Base-by-base conservation (phyloP, 2,113 vertebrate genomes). In the Anoura caudifer region DNA sequence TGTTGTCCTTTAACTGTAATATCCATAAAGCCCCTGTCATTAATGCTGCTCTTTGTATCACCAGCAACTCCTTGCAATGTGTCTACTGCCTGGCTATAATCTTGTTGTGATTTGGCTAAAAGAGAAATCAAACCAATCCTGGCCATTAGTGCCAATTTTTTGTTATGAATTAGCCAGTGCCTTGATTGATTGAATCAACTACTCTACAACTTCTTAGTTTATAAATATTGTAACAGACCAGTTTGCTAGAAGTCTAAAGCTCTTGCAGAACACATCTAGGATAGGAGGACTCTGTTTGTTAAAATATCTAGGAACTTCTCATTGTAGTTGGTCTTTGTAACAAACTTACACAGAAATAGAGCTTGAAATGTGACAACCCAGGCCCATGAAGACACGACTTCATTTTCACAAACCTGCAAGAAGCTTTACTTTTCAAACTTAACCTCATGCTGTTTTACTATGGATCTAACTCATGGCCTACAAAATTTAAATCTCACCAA, bases 371-470 rank as follows among this genome's bases (percentile, higher is more conserved):
- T 90, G 52, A 84, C 7, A 47, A 28, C 1, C 14, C 45, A 81
- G 69, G 70, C 31, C 26, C 20, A 85, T 10, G 73, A 77, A 43
- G n/a, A n/a, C 1, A 80, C 3, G 15, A 36, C 4, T 52, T 84
- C n/a, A 75, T 94, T 95, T 88, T 94, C 87, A 80, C 28, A 94
- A 36, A 88, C 24, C 75, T 72, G 1, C 20, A 91, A 73, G 45
- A 84, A 93, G 5, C 2, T 31, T 91, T 80, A 75, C 12, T 84
- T 84, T n/a, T 91, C 54, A 77, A 87, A 13, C 10, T 81, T 86
- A 41, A 91, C 17, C 12, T 73, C 24, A 67, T 69, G 14, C n/a
- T 83, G 43, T 77, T 95, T 91, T 56, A 75, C 38, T 72, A 7
- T 70, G 65, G 38, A 17, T 50, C 22, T 38, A 72, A 41, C 4